Percentiles rank a stretch among this genome's conserved stretches.
Evolutionary conservation across 2,797 vertebrate species (phyloP).

Genomic region (Propithecus deckenii): DNA sequence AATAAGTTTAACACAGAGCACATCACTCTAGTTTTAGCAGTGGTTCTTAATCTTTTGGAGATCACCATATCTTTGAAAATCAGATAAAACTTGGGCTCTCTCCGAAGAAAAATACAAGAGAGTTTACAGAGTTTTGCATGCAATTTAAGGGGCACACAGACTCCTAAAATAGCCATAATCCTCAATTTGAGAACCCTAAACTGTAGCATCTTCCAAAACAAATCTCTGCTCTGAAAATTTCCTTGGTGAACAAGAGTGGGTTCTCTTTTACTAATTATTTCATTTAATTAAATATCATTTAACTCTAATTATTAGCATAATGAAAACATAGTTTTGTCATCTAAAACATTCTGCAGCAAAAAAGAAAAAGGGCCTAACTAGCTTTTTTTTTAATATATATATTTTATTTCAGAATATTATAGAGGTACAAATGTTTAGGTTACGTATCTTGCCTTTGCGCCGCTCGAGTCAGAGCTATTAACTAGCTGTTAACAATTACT

Average conservation of each 20-base stretch:
- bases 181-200: not conserved
- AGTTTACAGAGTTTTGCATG: not conserved
- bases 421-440: too few species aligned
- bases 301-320: slow-evolving; percentile 23
- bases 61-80: slow-evolving; percentile 21
- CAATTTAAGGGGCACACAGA: not conserved
- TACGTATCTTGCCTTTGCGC: too few species aligned
- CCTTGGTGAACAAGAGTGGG: not conserved
- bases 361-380: not conserved
- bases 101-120: not conserved
- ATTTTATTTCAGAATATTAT: too few species aligned
- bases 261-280: slow-evolving; percentile 48
- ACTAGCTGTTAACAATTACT: not conserved
- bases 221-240: slow-evolving; percentile 35
- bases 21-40: not conserved
- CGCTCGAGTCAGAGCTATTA: not conserved
- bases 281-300: slow-evolving; percentile 29
- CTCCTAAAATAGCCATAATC: not conserved
- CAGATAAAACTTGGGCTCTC: slow-evolving; percentile 14
- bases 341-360: slow-evolving; percentile 9
- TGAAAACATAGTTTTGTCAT: slow-evolving; percentile 21
- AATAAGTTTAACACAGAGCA: not conserved
- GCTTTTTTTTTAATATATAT: not conserved
- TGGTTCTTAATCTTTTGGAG: not conserved
- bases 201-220: not conserved